A percentile compares a stretch with the other conserved stretches of the same genome.
These are phyloP conservation scores for Orchestes rusci DNA, from an alignment of 2,888 invertebrate genomes.

Conservation along the genomic window DNA sequence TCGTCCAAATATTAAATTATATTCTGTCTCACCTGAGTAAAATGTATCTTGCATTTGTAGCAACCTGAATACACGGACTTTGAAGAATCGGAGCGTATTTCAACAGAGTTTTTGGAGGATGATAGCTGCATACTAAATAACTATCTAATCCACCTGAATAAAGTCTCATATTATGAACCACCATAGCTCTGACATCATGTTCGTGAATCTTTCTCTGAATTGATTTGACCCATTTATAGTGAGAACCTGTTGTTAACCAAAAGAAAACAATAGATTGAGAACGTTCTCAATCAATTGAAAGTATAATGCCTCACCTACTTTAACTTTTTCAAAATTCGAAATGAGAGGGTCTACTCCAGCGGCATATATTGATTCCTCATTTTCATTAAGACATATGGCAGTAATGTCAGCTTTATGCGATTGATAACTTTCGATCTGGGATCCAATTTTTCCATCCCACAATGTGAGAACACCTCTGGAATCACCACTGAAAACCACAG, in stretches of 20 bases:
- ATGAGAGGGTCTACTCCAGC: slow-evolving; percentile 80
- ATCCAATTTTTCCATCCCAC: slow-evolving; percentile 79
- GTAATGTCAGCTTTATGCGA: slow-evolving; percentile 79
- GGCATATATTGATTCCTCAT: slow-evolving; percentile 64
- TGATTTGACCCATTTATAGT: slow-evolving; percentile 75
- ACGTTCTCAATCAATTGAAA: neutral
- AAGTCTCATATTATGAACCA: slow-evolving; percentile 56
- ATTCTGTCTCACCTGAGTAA: slow-evolving; percentile 16
- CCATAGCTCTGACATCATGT: slow-evolving; percentile 72
- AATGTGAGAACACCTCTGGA: slow-evolving; percentile 77
- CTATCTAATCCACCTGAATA: slow-evolving; percentile 79
- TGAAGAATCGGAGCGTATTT: slow-evolving; percentile 69
- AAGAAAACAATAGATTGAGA: neutral
- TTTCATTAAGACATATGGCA: slow-evolving; percentile 62
- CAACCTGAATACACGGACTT: slow-evolving; percentile 50
- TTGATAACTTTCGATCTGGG: slow-evolving; percentile 69
- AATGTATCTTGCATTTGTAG: slow-evolving; percentile 43
- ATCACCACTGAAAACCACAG: slow-evolving; percentile 80
- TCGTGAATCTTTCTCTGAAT: slow-evolving; percentile 73
- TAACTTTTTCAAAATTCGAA: slow-evolving; percentile 63
- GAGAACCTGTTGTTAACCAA: slow-evolving; percentile 29
- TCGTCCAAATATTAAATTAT: no score
- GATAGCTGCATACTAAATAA: slow-evolving; percentile 65
- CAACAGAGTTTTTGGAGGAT: slow-evolving; percentile 58
- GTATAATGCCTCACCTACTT: slow-evolving; percentile 37